Evolutionary conservation across 2,113 vertebrate species (phyloP), one percentile per base, ranked within the genome.

Genomic region (Lagopus muta): DNA sequence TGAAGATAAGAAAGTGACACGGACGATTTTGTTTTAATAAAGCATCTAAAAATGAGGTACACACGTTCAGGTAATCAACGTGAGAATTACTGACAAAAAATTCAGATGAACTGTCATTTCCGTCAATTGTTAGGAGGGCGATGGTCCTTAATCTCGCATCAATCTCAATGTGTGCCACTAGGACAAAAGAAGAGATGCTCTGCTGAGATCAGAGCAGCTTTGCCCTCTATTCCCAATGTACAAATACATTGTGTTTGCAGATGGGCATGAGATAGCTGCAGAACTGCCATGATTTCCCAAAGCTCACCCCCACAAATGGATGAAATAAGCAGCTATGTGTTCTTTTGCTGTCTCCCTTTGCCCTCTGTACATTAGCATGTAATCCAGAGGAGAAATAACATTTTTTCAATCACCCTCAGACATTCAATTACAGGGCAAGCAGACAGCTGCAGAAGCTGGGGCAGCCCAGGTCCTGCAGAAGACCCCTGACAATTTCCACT

Each of bases 151-250:
- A 99, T 99, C 98, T 98, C 97, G 28, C 98, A 99, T 99, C 99
- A 98, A 99, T 99, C 99, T 99, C 98, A 98, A 99, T 99, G 98
- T 98, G 98, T 99, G 98, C 98, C 98, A 98, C 95, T 92, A 98
- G 98, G 98, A 99, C 99, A 99, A 99, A 98, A 97, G 98, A 96
- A 97, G 97, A 93, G 96, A 97, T 98, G 98, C 98, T 98, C 98
- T 94, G 96, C 93, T 94, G 98, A 98, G 97, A 98, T 97, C 98
- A 97, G 97, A 97, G 98, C 97, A 98, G 97, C 97, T 98, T 97
- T 97, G 96, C 98, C 98, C 98, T 97, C 97, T 98, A 98, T 98
- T 98, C 98, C 98, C 96, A 98, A 96, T 6, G 97, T 98, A 98
- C 97, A 98, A 94, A 98, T 97, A 97, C 98, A 98, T 99, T 99